Evolutionary conservation across 2,797 vertebrate genomes (phyloP).

Genomic region (Cuculus canorus): DNA sequence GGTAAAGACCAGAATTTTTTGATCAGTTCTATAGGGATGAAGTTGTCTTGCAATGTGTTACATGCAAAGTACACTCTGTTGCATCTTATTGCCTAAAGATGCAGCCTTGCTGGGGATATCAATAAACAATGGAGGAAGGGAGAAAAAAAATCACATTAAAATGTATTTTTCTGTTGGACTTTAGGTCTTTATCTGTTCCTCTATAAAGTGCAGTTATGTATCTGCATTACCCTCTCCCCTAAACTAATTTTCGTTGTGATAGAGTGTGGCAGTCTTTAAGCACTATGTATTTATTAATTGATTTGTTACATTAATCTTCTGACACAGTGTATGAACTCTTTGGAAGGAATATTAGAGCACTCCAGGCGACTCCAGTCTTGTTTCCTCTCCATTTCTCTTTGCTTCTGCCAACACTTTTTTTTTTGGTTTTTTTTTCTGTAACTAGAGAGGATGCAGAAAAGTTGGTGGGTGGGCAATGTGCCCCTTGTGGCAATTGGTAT

Average conservation of each 20-base stretch:
- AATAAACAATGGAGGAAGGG: not conserved
- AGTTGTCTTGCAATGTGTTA: not conserved
- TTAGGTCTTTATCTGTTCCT: not conserved
- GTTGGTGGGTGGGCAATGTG: not conserved
- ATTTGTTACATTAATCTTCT: not conserved
- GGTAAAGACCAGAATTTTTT: not conserved
- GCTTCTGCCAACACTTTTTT: not conserved
- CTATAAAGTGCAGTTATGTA: not conserved
- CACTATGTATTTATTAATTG: not conserved
- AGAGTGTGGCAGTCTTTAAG: not conserved
- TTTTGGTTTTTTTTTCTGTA: not conserved
- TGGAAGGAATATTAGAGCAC: not conserved
- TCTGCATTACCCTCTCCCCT: not conserved
- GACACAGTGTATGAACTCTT: not conserved
- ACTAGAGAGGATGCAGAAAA: not conserved
- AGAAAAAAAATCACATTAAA: not conserved
- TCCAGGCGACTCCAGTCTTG: rapidly evolving
- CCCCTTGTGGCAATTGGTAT: not conserved
- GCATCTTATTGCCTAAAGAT: not conserved
- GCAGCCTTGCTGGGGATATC: not conserved
- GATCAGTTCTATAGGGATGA: not conserved
- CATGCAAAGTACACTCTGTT: not conserved
- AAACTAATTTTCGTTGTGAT: not conserved
- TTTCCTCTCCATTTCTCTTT: not conserved
- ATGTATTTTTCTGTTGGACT: not conserved